A percentile compares a stretch with the other conserved stretches of the same genome.
These are phyloP conservation scores for Sebastes oblongus DNA, from an alignment of 2,797 vertebrate species.

Conservation along the genomic window DNA sequence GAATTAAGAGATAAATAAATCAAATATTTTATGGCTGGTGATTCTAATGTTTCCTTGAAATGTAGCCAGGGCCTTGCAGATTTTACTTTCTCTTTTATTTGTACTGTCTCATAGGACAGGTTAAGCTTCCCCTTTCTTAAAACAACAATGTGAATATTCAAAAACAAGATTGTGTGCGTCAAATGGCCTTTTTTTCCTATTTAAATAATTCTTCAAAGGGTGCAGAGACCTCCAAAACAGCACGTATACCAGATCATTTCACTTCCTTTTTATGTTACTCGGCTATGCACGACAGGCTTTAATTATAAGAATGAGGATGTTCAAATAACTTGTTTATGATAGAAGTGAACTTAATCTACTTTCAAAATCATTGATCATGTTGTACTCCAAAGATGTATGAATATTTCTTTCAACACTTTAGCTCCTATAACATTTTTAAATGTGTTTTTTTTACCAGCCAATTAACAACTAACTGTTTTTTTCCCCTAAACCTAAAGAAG, in stretches of 20 bases:
- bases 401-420: neutral
- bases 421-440: no score
- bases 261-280: conserved; percentile 8
- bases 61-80: neutral
- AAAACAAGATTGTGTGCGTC: neutral
- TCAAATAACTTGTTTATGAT: neutral
- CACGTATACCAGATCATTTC: neutral
- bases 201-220: neutral
- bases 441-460: no score
- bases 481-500: no score
- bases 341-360: no score
- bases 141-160: neutral
- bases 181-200: neutral
- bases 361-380: neutral
- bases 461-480: no score
- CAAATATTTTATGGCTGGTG: conserved; percentile 78
- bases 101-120: neutral
- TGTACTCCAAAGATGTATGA: neutral
- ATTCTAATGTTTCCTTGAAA: conserved; percentile 61
- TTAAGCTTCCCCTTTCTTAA: neutral
- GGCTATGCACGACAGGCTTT: neutral
- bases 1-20: conserved; percentile 80
- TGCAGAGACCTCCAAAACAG: neutral
- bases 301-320: neutral
- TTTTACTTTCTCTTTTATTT: neutral